Evolutionary conservation across 2,888 invertebrate genomes (phyloP).

Genomic region (Sthenelais limicola): DNA sequence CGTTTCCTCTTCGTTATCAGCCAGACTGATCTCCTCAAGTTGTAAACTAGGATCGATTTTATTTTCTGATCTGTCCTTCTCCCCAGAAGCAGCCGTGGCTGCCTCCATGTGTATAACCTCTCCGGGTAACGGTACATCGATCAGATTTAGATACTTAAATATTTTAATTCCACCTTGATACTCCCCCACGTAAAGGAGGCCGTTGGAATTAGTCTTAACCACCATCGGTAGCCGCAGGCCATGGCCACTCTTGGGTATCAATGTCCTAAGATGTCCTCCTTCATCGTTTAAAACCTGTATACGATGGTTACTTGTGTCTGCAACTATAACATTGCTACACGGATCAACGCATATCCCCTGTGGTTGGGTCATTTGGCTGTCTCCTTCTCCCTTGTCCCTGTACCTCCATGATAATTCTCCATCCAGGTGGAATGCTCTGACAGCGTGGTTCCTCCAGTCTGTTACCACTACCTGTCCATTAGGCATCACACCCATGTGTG

Average conservation of each 20-base stretch:
- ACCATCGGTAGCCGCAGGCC: slow-evolving; percentile 44
- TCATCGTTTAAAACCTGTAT: slow-evolving; percentile 18
- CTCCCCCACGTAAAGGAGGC: slow-evolving; percentile 42
- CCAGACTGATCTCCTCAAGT: background rate
- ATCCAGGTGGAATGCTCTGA: slow-evolving; percentile 36
- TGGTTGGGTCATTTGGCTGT: slow-evolving; percentile 30
- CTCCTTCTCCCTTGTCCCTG: slow-evolving; percentile 10
- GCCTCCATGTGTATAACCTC: background rate
- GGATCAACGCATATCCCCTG: slow-evolving; percentile 37
- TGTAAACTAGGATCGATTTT: background rate
- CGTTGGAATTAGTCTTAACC: slow-evolving; percentile 29
- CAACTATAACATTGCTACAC: slow-evolving; percentile 26
- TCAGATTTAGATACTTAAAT: slow-evolving; percentile 41
- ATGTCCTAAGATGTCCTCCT: background rate
- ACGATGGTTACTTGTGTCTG: slow-evolving; percentile 41
- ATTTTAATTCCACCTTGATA: slow-evolving; percentile 44
- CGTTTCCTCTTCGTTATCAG: slow-evolving; percentile 4
- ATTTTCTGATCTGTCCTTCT: background rate
- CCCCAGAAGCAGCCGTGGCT: background rate
- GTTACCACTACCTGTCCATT: slow-evolving; percentile 42
- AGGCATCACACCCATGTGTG: slow-evolving; percentile 42
- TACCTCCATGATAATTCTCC: slow-evolving; percentile 35
- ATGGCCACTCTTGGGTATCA: slow-evolving; percentile 27
- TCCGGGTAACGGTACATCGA: slow-evolving; percentile 22
- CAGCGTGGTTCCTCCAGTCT: slow-evolving; percentile 37